These are phyloP conservation scores for Dinoponera quadriceps DNA, from an alignment of 1,140 invertebrate genomes.

Conservation along the genomic window DNA sequence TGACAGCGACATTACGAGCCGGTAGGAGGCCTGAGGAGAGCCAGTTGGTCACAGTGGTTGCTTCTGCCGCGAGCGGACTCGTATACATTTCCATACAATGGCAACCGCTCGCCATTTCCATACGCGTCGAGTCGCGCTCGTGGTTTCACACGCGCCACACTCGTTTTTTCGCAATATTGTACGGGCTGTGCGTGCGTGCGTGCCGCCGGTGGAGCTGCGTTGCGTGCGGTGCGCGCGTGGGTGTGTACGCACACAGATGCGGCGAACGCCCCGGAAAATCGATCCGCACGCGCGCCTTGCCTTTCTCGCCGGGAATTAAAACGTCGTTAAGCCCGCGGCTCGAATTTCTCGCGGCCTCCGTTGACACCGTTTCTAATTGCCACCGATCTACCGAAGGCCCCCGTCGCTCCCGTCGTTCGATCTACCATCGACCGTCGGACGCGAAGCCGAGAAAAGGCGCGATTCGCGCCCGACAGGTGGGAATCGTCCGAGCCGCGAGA, in stretches of 20 bases:
- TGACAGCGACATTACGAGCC: constrained; percentile 82
- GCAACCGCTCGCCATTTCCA: constrained; percentile 80
- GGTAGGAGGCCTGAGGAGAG: constrained; percentile 66
- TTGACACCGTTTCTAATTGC: constrained; percentile 30
- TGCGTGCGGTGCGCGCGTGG: not conserved
- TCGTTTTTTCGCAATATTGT: constrained; percentile 68
- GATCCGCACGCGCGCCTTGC: constrained; percentile 43
- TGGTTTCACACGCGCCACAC: constrained; percentile 81
- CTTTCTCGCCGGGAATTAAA: constrained; percentile 51
- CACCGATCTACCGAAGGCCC: not conserved
- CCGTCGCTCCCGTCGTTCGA: not conserved
- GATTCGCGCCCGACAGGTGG: too few species aligned
- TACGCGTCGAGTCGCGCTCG: constrained; percentile 79
- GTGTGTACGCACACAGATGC: not conserved
- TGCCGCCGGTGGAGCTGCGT: not conserved
- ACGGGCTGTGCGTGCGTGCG: constrained; percentile 22
- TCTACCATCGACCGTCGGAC: too few species aligned
- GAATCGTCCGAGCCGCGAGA: too few species aligned
- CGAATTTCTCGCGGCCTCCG: constrained; percentile 41
- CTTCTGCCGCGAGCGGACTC: constrained; percentile 74
- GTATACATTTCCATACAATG: constrained; percentile 77
- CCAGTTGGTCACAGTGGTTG: constrained; percentile 82
- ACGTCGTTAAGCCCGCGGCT: constrained; percentile 37
- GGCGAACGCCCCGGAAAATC: constrained; percentile 42
- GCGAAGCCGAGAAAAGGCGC: too few species aligned